These are phyloP conservation scores for Rhynchophorus ferrugineus DNA, from an alignment of 1,140 invertebrate species.

Conservation along the genomic window DNA sequence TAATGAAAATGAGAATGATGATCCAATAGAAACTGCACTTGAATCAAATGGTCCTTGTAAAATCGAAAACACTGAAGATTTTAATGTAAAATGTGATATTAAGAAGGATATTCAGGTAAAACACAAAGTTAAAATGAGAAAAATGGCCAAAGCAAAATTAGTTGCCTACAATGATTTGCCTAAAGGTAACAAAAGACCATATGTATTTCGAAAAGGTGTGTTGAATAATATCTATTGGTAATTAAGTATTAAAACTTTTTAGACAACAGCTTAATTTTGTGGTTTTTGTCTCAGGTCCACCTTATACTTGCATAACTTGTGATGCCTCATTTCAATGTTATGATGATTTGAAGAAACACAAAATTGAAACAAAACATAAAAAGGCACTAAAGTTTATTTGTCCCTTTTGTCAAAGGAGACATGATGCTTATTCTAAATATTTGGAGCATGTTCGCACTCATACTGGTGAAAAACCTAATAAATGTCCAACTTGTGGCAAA, in stretches of 20 bases:
- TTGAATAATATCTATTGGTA: not conserved
- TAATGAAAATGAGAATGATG: not conserved
- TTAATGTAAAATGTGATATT: not conserved
- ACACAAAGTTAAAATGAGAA: conserved; percentile 7
- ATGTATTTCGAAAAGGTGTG: conserved; percentile 14
- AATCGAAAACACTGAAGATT: not conserved
- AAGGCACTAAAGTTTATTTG: conserved; percentile 14
- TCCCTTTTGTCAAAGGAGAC: conserved; percentile 31
- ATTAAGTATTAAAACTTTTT: no score
- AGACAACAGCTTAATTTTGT: no score
- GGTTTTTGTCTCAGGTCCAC: conserved; percentile 3
- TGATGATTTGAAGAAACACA: conserved; percentile 17
- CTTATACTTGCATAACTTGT: conserved; percentile 18
- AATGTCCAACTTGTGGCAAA: conserved; percentile 66
- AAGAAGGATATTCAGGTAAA: conserved; percentile 7
- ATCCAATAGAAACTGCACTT: not conserved
- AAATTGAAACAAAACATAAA: conserved; percentile 17
- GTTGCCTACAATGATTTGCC: not conserved
- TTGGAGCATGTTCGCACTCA: conserved; percentile 36
- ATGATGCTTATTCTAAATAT: conserved; percentile 27
- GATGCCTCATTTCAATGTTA: conserved; percentile 8
- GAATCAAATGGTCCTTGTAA: not conserved
- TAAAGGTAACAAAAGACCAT: conserved; percentile 10
- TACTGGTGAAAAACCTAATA: conserved; percentile 66
- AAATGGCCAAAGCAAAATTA: conserved; percentile 11